Base-by-base conservation (phyloP, 2,113 vertebrate genomes). In the Tonatia bakeri region DNA sequence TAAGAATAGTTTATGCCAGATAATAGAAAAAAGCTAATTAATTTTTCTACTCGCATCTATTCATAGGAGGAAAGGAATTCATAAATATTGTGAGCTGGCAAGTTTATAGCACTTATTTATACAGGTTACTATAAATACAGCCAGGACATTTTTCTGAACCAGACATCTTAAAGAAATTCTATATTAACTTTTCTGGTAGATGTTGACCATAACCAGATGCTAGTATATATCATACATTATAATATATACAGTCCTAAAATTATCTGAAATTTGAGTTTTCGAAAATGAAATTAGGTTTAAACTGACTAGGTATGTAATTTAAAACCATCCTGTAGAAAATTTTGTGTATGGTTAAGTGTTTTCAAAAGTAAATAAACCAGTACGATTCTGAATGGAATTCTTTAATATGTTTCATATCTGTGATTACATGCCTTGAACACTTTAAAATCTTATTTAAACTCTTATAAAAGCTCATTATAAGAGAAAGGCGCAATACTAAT, bases 281-380 rank as follows among this genome's bases (percentile, higher is more conserved):
- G 5, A 92, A 94, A 94, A 92, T 65, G 84, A 96, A 92, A 94
- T 93, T 76, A 85, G 38, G 54, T 93, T 93, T 94, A 94, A 92
- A 92, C 38, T 95, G 67, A 94, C 24, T 61, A 81, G 85, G 17
- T 88, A 1, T 84, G 33, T 38, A 91, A 95, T 83, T 88, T 76
- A 86, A 96, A 96, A 79, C 50, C 12, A 85, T 38, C 64, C 77
- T 90, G 11, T 17, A 31, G 50, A 95, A 95, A 76, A n/a, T 7
- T 47, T n/a, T 96, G 82, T 73, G 52, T 59, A 86, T 12, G 56
- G 43, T 73, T 93, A 38, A 95, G n/a, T 88, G 28, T 76, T 89
- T 65, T 77, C 38, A 93, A 93, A 90, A 64, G 50, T 36, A 16
- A 94, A 70, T 87, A 81, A 79, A 67, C 17, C 36, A 76, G 38